Evolutionary conservation across 2,113 vertebrate genomes (phyloP).

Genomic region (Oncorhynchus nerka): DNA sequence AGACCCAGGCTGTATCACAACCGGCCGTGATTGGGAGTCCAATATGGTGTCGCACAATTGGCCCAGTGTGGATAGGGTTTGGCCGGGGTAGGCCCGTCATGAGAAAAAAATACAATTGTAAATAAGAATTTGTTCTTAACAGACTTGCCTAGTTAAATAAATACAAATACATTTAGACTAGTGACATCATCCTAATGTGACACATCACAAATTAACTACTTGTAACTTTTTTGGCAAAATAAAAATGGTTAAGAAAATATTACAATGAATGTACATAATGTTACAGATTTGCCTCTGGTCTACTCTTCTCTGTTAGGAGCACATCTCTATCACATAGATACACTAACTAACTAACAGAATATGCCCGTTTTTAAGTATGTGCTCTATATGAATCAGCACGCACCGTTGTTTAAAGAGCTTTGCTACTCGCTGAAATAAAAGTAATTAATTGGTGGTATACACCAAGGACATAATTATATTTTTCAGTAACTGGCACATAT

Average conservation of each 20-base stretch:
- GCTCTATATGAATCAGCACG: conserved; percentile 31
- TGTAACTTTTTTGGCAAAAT: not conserved
- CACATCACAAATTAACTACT: too few relatives aligned
- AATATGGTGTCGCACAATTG: too few relatives aligned
- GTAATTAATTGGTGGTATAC: conserved; percentile 94
- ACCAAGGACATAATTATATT: conserved; percentile 88
- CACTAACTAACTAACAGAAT: conserved; percentile 39
- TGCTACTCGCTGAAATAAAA: conserved; percentile 80
- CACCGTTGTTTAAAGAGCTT: conserved; percentile 71
- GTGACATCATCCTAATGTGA: too few relatives aligned
- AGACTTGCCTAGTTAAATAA: too few relatives aligned
- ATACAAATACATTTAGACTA: too few relatives aligned
- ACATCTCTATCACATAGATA: not conserved
- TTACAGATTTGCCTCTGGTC: not conserved
- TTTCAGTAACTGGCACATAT: conserved; percentile 79
- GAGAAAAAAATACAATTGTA: too few relatives aligned
- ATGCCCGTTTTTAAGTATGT: conserved; percentile 26
- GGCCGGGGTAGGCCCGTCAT: too few relatives aligned
- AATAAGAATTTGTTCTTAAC: too few relatives aligned
- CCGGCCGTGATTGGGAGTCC: too few relatives aligned
- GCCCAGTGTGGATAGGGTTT: too few relatives aligned
- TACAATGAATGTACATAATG: not conserved
- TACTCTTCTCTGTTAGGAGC: not conserved
- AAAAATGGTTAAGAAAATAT: not conserved
- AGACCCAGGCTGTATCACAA: too few relatives aligned